Evolutionary conservation across 2,888 invertebrate genomes (phyloP).

Genomic region (Eudasyphora cyanicolor): DNA sequence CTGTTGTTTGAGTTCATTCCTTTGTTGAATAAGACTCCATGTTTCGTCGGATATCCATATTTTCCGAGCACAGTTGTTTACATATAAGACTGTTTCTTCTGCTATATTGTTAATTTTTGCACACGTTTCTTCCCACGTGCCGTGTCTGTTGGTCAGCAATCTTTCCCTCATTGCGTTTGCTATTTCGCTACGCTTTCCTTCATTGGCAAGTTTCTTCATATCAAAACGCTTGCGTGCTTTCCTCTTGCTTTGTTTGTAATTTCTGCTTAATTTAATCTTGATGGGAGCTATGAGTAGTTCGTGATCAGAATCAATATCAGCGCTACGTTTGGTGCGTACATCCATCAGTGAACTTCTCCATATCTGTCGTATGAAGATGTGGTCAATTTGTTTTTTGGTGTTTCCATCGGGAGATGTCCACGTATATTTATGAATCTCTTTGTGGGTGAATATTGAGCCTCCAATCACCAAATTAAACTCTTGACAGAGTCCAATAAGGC

Average conservation of each 20-base stretch:
- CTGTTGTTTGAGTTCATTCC: neutral
- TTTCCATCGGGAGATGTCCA: too few relatives aligned
- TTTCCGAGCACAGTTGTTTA: too few relatives aligned
- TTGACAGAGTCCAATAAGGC: too few relatives aligned
- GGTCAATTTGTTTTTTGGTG: too few relatives aligned
- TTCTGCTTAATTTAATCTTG: neutral
- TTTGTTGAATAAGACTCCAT: too few relatives aligned
- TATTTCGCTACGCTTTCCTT: too few relatives aligned
- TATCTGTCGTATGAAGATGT: neutral
- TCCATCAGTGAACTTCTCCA: neutral
- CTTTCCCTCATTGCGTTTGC: too few relatives aligned
- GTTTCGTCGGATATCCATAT: neutral
- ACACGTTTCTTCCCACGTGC: neutral
- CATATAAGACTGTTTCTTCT: too few relatives aligned
- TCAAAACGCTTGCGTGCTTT: neutral
- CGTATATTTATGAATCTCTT: too few relatives aligned
- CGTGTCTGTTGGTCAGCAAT: neutral
- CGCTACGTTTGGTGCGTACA: neutral
- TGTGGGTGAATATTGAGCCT: too few relatives aligned
- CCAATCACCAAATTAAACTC: too few relatives aligned
- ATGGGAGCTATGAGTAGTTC: neutral
- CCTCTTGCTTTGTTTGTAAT: neutral
- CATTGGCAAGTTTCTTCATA: too few relatives aligned
- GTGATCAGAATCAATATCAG: neutral
- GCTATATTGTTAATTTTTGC: neutral